These are phyloP conservation scores for Amblyjoppa proteus DNA, from an alignment of 2,888 invertebrate species.

Conservation along the genomic window DNA sequence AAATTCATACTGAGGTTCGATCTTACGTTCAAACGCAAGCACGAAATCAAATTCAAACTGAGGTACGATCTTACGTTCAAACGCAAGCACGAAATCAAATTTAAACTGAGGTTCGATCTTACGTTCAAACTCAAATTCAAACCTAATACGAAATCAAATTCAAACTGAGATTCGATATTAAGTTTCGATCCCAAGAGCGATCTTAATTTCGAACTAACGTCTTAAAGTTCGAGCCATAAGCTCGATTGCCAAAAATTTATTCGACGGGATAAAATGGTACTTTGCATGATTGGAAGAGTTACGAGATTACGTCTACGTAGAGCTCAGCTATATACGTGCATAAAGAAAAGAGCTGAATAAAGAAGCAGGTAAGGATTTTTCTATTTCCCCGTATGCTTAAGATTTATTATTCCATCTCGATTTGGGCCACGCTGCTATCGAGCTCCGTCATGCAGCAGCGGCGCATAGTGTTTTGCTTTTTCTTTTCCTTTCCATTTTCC, in stretches of 20 bases:
- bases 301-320: background rate
- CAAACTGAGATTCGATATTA: background rate
- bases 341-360: constrained; percentile 12
- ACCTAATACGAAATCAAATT: too few relatives aligned
- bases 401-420: constrained; percentile 57
- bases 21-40: too few relatives aligned
- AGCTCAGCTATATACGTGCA: background rate
- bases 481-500: background rate
- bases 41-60: too few relatives aligned
- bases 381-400: constrained; percentile 46
- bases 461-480: constrained; percentile 1
- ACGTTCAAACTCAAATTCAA: too few relatives aligned
- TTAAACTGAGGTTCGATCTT: background rate
- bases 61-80: too few relatives aligned
- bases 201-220: background rate
- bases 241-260: constrained; percentile 11
- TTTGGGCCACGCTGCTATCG: constrained; percentile 38
- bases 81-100: too few relatives aligned
- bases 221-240: background rate
- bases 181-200: too few relatives aligned
- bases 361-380: constrained; percentile 25
- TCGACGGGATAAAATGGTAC: background rate
- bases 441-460: constrained; percentile 30
- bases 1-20: too few relatives aligned
- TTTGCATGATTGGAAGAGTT: background rate